phyloP scores from a whole-genome alignment of 1,140 invertebrate species.

The Aphaenogaster rudis region DNA sequence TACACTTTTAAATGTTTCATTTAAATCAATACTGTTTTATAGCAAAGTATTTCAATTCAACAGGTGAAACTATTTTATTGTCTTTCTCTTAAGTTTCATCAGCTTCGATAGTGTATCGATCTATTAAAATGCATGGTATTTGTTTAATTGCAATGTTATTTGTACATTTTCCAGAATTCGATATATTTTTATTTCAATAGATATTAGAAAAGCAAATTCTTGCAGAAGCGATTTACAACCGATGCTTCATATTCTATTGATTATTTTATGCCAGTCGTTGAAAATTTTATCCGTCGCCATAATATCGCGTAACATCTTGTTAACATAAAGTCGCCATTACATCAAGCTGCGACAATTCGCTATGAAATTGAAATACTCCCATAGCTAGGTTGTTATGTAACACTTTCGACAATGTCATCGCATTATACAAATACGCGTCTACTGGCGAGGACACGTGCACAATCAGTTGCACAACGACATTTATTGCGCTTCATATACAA shows the following conservation, averaged over 20 bases:
- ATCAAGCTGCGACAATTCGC: not conserved
- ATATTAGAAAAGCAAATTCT: slow-evolving; percentile 3
- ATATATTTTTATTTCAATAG: not conserved
- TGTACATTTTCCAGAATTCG: not conserved
- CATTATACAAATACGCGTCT: not conserved
- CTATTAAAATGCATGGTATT: not conserved
- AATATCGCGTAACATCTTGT: not conserved
- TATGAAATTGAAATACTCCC: not conserved
- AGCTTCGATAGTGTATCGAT: not conserved
- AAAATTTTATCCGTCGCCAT: not conserved
- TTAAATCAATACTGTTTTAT: not conserved
- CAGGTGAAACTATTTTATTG: not conserved
- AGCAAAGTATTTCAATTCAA: not conserved
- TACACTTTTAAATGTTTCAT: not conserved
- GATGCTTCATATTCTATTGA: not conserved
- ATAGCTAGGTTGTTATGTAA: slow-evolving; percentile 33
- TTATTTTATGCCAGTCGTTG: not conserved
- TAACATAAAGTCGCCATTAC: not conserved
- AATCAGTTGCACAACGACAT: slow-evolving; percentile 33
- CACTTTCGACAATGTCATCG: slow-evolving; percentile 2
- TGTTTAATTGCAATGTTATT: slow-evolving; percentile 7
- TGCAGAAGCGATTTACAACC: not conserved
- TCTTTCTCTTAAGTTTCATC: not conserved
- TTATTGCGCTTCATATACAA: not conserved
- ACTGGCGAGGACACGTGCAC: slow-evolving; percentile 13